Conservation (phyloP, 2,888 invertebrate genomes). For the Apamea crenata region DNA sequence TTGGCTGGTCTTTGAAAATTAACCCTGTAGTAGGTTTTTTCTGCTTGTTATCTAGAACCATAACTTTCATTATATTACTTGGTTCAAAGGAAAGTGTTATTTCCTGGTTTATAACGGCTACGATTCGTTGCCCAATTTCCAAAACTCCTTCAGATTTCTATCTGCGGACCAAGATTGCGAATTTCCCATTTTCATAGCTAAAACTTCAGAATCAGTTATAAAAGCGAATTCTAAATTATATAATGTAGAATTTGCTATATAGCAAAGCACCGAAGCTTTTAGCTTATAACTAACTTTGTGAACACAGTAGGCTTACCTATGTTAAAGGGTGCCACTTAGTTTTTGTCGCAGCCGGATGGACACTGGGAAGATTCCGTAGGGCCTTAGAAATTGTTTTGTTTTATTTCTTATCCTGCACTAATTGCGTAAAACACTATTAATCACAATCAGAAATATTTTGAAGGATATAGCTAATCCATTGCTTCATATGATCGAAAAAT, state of each 20-base stretch:
- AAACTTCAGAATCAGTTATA: background rate
- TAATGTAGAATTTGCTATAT: no score
- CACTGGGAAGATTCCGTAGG: background rate
- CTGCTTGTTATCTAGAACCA: background rate
- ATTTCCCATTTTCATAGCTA: background rate
- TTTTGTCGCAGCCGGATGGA: background rate
- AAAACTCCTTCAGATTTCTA: background rate
- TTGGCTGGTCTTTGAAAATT: no score
- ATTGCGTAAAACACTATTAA: no score
- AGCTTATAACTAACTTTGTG: background rate
- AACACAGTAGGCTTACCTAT: background rate
- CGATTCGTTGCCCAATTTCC: background rate
- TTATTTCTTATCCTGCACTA: background rate
- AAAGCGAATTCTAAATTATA: background rate
- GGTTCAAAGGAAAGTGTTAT: background rate
- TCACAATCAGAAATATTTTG: no score
- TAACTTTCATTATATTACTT: background rate
- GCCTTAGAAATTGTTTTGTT: background rate
- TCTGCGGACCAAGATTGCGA: background rate
- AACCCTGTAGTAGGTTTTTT: background rate
- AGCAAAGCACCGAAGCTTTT: conserved; percentile 18
- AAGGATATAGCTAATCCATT: no score
- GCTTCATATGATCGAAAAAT: no score
- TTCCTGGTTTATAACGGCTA: background rate
- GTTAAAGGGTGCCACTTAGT: conserved; percentile 17